Conservation (phyloP, 2,888 invertebrate species). For the Athalia rosae region DNA sequence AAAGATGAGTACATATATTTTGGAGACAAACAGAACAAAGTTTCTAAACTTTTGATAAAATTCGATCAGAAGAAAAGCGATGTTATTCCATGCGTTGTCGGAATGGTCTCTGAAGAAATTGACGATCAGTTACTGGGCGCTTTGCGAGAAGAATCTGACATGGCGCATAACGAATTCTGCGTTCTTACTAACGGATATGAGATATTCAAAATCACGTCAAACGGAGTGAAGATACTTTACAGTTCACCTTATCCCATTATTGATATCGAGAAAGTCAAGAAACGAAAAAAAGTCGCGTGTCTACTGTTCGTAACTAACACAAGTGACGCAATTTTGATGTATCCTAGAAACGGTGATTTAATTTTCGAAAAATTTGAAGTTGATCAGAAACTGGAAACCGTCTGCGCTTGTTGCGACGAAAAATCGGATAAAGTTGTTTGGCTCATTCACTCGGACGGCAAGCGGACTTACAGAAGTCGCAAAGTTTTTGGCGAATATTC, state of each 20-base stretch:
- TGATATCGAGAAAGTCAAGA: constrained; percentile 57
- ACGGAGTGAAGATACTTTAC: constrained; percentile 58
- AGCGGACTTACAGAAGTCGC: constrained; percentile 39
- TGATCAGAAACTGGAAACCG: constrained; percentile 47
- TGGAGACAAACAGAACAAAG: constrained; percentile 60
- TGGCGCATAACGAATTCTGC: constrained; percentile 53
- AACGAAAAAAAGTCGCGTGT: constrained; percentile 53
- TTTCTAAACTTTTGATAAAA: constrained; percentile 54
- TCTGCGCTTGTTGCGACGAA: constrained; percentile 56
- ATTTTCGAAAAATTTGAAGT: constrained; percentile 59
- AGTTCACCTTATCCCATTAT: constrained; percentile 53
- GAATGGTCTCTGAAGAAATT: constrained; percentile 50
- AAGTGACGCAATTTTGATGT: constrained; percentile 55
- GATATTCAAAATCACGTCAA: constrained; percentile 55
- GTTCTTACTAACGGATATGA: constrained; percentile 59
- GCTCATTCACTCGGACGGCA: constrained; percentile 59
- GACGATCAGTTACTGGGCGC: constrained; percentile 51
- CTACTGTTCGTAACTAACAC: constrained; percentile 54
- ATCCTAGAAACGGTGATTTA: constrained; percentile 53
- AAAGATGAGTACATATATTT: constrained; percentile 55
- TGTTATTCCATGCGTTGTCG: constrained; percentile 42
- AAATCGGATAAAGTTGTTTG: constrained; percentile 53
- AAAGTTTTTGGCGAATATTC: constrained; percentile 44
- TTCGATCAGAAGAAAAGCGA: constrained; percentile 39
- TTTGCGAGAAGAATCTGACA: constrained; percentile 45